Evolutionary conservation across 2,888 invertebrate genomes (phyloP), one percentile per base, ranked within the genome.

Genomic region (Oligia latruncula): DNA sequence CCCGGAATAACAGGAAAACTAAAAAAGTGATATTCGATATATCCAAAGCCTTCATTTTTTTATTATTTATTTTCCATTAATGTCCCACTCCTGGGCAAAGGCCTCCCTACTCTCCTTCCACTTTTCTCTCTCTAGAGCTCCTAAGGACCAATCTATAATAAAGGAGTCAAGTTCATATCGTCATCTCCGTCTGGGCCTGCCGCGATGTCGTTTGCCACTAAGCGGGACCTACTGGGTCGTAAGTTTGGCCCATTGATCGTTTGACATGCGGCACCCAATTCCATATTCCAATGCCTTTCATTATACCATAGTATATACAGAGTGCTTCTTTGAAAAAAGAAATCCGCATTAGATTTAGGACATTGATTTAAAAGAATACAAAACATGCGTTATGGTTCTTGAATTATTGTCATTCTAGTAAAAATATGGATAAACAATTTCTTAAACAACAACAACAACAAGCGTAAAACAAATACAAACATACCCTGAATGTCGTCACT

Each of bases 401-500:
- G 15, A 15, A 15, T 62, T 17, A 62, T 62, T 29, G 29, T 35
- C 17, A 17, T 62, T 62, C 62, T 62, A 6, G 15, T 13, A 60
- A 62, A 62, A 29, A 62, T 2, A 29, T 29, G 2, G 29, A 29
- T 6, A 13, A 46, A 71, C 11, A n/a, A 46, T 13, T 11, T 66
- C 15, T 64, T 4, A 20, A 71, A 4, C 23, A 55, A 52, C n/a
- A 35, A 23, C 1, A 55, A 43, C 2, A 35, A 35, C 3, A 35
- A 35, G 35, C n/a, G 23, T 49, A 40, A 58, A 52, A 15, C 49
- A 29, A 49, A n/a, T 17, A 15, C 6, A 67, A 67, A 60, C 29
- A 35, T 40, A 29, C 5, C 3, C 13, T n/a, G 2, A 52, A 35
- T 55, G 73, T 60, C 73, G 65, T 84, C 77, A 71, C 9, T 4